Evolutionary conservation across 2,113 vertebrate genomes (phyloP), one percentile per base, ranked within the genome.

Genomic region (Circaetus gallicus): DNA sequence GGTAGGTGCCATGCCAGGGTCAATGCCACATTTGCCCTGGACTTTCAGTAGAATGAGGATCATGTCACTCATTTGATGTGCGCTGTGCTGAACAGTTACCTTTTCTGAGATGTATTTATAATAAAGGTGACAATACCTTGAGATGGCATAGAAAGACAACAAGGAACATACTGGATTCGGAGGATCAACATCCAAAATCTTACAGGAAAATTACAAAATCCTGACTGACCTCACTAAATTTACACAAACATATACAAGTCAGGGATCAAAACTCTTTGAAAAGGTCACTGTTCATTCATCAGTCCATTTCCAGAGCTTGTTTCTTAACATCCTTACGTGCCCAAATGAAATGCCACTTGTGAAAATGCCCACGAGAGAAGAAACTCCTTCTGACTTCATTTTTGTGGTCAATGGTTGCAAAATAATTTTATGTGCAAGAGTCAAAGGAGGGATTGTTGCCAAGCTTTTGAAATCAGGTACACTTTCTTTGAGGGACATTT

Each of bases 381-480:
- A 88, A 95, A 80, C 3, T 83, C 38, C 16, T 91, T 85, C 32
- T 62, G 31, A 88, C 50, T 94, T 38, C 36, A 18, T 55, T 85
- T 91, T 66, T 71, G 42, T 73, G 55, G 26, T 42, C 85, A 93
- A 90, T 22, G 9, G 63, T 95, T 97, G 96, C 96, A 95, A 95
- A 97, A 97, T 77, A 80, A 96, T 88, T 91, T 80, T 71, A 83
- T 94, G 56, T 62, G 84, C 66, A 85, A 95, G 49, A 95, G 58
- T 89, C 83, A 90, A 90, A 78, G 52, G 28, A 79, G 73, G 91
- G 91, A 91, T 65, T 56, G 21, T 58, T 94, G 93, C 93, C 96
- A 97, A 85, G 81, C 91, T 97, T 94, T 96, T 96, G 96, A 97
- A 97, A 96, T 95, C 95, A 78, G 38, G 42, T 93, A 70, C 71